Evolutionary conservation across 2,797 vertebrate species (phyloP).

Genomic region (Pangasius mekongensis): DNA sequence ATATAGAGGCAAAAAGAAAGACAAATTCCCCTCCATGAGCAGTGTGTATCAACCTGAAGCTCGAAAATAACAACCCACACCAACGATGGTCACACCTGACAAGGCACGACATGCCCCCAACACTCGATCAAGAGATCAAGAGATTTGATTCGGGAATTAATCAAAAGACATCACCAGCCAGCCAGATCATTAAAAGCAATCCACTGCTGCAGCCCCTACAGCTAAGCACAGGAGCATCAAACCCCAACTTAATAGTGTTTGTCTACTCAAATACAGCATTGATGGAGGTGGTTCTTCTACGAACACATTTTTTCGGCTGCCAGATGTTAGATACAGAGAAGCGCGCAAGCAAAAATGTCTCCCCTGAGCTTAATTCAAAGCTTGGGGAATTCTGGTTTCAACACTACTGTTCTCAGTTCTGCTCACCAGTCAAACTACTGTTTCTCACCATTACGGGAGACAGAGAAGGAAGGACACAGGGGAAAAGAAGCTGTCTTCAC

Average conservation of each 20-base stretch:
- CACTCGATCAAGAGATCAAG: constrained; percentile 66
- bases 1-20: background rate
- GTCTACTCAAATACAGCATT: constrained; percentile 13
- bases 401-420: constrained; percentile 58
- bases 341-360: constrained; percentile 55
- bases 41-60: constrained; percentile 33
- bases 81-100: constrained; percentile 69
- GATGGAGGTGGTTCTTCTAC: background rate
- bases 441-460: constrained; percentile 67
- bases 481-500: constrained; percentile 71
- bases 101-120: constrained; percentile 66
- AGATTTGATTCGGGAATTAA: constrained; percentile 71
- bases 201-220: constrained; percentile 63
- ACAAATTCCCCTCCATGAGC: background rate
- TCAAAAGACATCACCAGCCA: constrained; percentile 68
- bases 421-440: constrained; percentile 61
- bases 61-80: constrained; percentile 61
- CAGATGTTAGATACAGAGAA: constrained; percentile 38
- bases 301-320: background rate
- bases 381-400: constrained; percentile 55
- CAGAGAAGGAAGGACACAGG: constrained; percentile 61
- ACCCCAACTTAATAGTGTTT: constrained; percentile 69
- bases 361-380: constrained; percentile 34
- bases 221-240: constrained; percentile 56
- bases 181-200: constrained; percentile 73